phyloP scores from a whole-genome alignment of 2,888 invertebrate species.

The Endotricha flammealis region DNA sequence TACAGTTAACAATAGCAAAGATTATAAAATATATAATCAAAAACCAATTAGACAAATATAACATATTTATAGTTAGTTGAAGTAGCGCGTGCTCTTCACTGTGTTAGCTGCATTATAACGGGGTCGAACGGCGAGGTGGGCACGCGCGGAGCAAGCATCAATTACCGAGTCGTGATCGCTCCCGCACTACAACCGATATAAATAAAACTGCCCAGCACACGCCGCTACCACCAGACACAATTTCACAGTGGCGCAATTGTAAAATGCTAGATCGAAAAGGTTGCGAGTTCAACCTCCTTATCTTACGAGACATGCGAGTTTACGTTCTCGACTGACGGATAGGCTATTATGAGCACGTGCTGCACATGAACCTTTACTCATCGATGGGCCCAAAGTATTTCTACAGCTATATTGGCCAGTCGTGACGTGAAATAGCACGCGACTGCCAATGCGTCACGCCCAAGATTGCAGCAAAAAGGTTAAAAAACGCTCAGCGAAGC shows the following conservation, averaged over 20 bases:
- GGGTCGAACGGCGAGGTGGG: constrained; percentile 22
- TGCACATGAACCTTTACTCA: constrained; percentile 18
- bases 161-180: constrained; percentile 75
- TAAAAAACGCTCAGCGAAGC: constrained; percentile 47
- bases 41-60: background rate
- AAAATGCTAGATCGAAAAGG: constrained; percentile 71
- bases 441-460: constrained; percentile 46
- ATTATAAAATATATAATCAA: too few species aligned
- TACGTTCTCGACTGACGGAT: constrained; percentile 25
- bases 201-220: constrained; percentile 66
- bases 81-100: background rate
- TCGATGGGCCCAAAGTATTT: constrained; percentile 38
- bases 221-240: constrained; percentile 48
- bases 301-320: constrained; percentile 28
- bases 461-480: constrained; percentile 26
- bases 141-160: constrained; percentile 66
- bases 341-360: constrained; percentile 21
- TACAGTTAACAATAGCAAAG: too few species aligned
- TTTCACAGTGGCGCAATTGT: constrained; percentile 70
- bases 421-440: constrained; percentile 61
- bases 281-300: constrained; percentile 64
- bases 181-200: constrained; percentile 71
- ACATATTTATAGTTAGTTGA: background rate
- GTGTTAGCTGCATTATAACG: background rate
- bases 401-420: constrained; percentile 46